phyloP scores from a whole-genome alignment of 92 coral and sea anemone species.

The Montipora capitata region DNA sequence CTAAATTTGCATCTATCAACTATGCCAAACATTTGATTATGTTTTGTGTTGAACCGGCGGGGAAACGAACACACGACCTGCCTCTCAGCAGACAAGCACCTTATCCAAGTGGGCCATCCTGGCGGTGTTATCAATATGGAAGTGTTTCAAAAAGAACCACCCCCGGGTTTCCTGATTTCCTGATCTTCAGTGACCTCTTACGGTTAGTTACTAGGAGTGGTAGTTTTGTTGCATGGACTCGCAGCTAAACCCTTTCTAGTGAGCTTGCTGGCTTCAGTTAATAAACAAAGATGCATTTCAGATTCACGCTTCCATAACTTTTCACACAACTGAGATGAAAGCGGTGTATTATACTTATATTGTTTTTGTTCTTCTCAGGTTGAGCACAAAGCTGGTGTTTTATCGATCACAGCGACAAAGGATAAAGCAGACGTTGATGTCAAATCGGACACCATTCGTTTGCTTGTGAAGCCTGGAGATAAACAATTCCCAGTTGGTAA shows the following conservation, averaged over 20 bases:
- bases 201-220: too few relatives aligned
- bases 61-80: too few relatives aligned
- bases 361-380: slow-evolving; percentile 72
- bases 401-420: slow-evolving; percentile 89
- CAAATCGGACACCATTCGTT: slow-evolving; percentile 93
- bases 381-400: slow-evolving; percentile 94
- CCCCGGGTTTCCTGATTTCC: neutral
- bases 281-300: too few relatives aligned
- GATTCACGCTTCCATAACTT: neutral
- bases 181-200: too few relatives aligned
- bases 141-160: too few relatives aligned
- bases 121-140: too few relatives aligned
- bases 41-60: too few relatives aligned
- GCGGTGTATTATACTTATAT: neutral
- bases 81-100: too few relatives aligned
- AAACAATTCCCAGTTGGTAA: slow-evolving; percentile 81
- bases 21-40: too few relatives aligned
- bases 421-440: slow-evolving; percentile 93
- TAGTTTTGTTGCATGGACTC: too few relatives aligned
- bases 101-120: too few relatives aligned
- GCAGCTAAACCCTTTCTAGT: neutral
- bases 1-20: too few relatives aligned
- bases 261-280: neutral
- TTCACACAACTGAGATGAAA: neutral
- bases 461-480: slow-evolving; percentile 97